phyloP scores from a whole-genome alignment of 2,797 vertebrate species.

The Coracias cyanogaster region DNA sequence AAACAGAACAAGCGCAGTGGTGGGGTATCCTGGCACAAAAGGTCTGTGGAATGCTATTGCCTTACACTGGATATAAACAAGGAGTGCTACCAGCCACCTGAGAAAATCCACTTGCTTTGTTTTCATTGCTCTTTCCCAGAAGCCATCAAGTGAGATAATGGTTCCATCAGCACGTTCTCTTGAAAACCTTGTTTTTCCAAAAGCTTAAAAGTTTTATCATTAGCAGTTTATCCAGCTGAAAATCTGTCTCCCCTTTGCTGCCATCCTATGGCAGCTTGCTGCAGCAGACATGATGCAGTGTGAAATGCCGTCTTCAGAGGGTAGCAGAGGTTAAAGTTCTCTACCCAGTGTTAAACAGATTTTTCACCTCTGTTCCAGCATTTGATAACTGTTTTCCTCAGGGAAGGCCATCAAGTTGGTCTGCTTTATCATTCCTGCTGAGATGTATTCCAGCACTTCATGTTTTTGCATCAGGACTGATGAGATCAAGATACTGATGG shows the following conservation, averaged over 20 bases:
- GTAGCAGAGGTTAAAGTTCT: constrained; percentile 19
- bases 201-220: neutral
- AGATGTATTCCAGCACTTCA: neutral
- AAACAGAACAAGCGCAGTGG: neutral
- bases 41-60: neutral
- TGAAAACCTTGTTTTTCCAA: neutral
- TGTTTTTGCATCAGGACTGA: neutral
- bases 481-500: neutral
- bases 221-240: neutral
- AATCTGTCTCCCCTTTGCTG: constrained; percentile 36
- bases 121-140: neutral
- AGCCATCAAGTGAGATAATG: neutral
- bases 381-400: neutral
- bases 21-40: neutral
- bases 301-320: constrained; percentile 35
- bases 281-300: neutral
- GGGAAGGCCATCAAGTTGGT: neutral
- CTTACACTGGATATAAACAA: neutral
- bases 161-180: neutral
- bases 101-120: neutral
- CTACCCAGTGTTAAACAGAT: neutral
- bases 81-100: neutral
- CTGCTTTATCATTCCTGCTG: neutral
- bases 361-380: neutral
- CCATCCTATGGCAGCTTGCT: constrained; percentile 19